Percentiles rank a stretch among this genome's conserved stretches.
Conservation (phyloP, 2,113 vertebrate species). For the Nettapus auritus region DNA sequence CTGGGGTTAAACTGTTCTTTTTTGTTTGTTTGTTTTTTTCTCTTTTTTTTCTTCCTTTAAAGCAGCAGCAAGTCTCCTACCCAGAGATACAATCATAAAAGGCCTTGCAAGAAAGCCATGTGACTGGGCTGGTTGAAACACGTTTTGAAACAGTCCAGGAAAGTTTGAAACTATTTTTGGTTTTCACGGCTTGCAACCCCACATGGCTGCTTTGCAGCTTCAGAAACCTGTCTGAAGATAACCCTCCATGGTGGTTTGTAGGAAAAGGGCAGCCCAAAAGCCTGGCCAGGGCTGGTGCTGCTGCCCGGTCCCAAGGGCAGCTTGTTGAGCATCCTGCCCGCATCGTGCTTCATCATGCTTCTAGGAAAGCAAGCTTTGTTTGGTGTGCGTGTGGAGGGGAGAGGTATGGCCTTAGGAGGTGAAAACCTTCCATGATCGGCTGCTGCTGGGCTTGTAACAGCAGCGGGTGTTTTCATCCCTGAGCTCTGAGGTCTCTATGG, state of each 20-base stretch:
- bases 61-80: neutral
- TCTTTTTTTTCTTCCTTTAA: constrained; percentile 46
- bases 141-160: constrained; percentile 50
- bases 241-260: neutral
- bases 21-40: constrained; percentile 39
- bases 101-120: constrained; percentile 24
- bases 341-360: fast-evolving
- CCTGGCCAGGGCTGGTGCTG: fast-evolving
- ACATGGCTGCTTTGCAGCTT: neutral
- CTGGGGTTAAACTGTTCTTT: constrained; percentile 42
- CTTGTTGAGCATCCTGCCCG: neutral
- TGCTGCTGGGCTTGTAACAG: neutral
- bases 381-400: neutral
- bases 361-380: neutral
- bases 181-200: constrained; percentile 40
- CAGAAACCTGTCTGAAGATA: neutral
- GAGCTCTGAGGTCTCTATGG: neutral
- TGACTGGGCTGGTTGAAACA: constrained; percentile 46
- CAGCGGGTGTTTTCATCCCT: neutral
- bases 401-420: neutral
- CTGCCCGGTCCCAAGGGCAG: neutral
- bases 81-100: constrained; percentile 62
- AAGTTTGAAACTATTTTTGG: constrained; percentile 51
- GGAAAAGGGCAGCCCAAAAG: neutral
- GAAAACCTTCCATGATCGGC: neutral